Evolutionary conservation across 2,797 vertebrate species (phyloP).

Genomic region (Artibeus jamaicensis): DNA sequence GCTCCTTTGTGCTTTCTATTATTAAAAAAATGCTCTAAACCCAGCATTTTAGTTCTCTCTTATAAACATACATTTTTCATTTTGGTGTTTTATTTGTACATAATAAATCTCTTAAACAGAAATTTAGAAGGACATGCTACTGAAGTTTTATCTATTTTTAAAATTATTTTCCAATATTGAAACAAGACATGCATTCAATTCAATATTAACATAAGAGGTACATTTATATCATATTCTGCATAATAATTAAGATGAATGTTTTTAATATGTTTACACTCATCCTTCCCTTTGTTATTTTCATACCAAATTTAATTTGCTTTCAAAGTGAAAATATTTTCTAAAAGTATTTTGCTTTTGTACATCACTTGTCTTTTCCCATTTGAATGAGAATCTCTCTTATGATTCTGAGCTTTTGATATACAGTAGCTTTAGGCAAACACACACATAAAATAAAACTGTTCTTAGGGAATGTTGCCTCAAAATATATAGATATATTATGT

Average conservation of each 20-base stretch:
- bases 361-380: background rate
- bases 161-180: background rate
- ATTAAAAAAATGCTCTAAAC: background rate
- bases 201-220: background rate
- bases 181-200: background rate
- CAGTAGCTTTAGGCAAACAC: background rate
- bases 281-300: background rate
- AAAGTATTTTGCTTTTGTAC: background rate
- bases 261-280: background rate
- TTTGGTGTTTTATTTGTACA: background rate
- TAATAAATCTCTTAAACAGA: background rate
- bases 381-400: slow-evolving; percentile 9
- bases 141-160: background rate
- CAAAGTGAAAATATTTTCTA: background rate
- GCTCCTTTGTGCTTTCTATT: background rate
- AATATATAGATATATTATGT: slow-evolving; percentile 32
- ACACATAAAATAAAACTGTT: background rate
- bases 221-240: background rate
- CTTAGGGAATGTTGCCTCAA: slow-evolving; percentile 25
- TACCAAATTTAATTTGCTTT: background rate
- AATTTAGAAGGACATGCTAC: background rate
- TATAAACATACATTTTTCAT: background rate
- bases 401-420: background rate
- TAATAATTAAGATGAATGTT: background rate
- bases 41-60: background rate